Base-by-base conservation (phyloP, 1,140 invertebrate genomes). In the Geopemphigus sp. region DNA sequence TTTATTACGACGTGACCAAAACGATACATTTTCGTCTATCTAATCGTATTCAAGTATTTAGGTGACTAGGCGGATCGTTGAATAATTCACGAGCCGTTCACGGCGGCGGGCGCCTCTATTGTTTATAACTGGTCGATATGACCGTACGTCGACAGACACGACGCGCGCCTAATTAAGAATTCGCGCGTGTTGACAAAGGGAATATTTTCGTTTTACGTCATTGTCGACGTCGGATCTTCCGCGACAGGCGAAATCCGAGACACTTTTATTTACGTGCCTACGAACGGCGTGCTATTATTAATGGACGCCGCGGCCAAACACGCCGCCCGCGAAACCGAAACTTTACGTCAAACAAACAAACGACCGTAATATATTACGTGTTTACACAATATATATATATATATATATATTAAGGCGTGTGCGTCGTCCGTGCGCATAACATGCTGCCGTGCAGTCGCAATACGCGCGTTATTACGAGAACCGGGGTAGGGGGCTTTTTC, bases 141-240 rank as follows among this genome's bases (percentile, higher is more conserved):
- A 66, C n/a, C n/a, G 32, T 66, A 64, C 3, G 8, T 64, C 32
- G 32, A 39, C 8, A 39, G 50, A 73, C 19, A 68, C 39, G 39
- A 68, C 66, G 22, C 66, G 22, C 70, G 53, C 70, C 70, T 73
- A 73, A 73, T 68, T 50, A 14, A 50, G 66, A 68, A 50, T 73
- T 73, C 70, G 70, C 53, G 56, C 70, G 70, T 73, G 70, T 73
- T n/a, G 22, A 50, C 19, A 0, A 29, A 73, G 29, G 29, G 22
- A 29, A n/a, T 73, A 29, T 72, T 29, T 68, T 68, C 32, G 32
- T 68, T 47, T 68, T 24, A 50, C 66, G 66, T 73, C 47, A 72
- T 54, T 72, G 26, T 19, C 24, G 45, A 15, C 29, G 39, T 4
- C 61, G 6, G n/a, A 45, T 24, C 39, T 68, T 68, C 64, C 39